These are phyloP conservation scores for Borostomias antarcticus DNA, from an alignment of 2,797 vertebrate genomes.

Conservation along the genomic window DNA sequence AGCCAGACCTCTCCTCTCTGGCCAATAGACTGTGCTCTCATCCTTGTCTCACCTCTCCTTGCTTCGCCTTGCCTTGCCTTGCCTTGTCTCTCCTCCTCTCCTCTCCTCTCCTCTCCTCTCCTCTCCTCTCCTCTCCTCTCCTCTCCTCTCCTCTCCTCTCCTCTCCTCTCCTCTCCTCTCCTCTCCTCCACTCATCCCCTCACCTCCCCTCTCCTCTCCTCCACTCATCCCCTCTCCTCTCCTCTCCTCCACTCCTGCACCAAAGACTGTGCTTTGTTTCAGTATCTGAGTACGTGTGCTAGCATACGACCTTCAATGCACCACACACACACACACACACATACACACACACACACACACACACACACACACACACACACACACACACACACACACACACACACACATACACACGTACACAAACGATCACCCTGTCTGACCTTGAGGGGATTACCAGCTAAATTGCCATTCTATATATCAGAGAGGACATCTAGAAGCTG, in stretches of 20 bases:
- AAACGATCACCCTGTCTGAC: conserved; percentile 21
- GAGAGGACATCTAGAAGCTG: conserved; percentile 19
- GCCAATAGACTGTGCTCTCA: background rate
- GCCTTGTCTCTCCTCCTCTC: background rate
- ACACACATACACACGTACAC: conserved; percentile 27
- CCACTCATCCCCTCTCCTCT: conserved; percentile 9
- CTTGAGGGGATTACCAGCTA: conserved; percentile 20
- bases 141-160: background rate
- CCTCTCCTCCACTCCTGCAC: conserved; percentile 25
- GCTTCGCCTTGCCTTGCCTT: background rate
- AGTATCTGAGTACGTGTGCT: conserved; percentile 37
- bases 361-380: background rate
- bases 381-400: conserved; percentile 2
- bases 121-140: background rate
- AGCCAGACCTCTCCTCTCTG: background rate
- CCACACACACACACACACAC: conserved; percentile 9
- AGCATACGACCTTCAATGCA: conserved; percentile 48
- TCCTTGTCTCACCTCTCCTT: background rate
- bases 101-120: background rate
- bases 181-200: background rate
- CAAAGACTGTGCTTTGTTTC: conserved; percentile 42
- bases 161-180: conserved; percentile 13
- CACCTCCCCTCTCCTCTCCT: background rate
- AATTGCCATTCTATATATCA: conserved; percentile 22
- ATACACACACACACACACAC: conserved; percentile 4